Evolutionary conservation across 2,797 vertebrate genomes (phyloP).

Genomic region (Hydrolagus colliei): DNA sequence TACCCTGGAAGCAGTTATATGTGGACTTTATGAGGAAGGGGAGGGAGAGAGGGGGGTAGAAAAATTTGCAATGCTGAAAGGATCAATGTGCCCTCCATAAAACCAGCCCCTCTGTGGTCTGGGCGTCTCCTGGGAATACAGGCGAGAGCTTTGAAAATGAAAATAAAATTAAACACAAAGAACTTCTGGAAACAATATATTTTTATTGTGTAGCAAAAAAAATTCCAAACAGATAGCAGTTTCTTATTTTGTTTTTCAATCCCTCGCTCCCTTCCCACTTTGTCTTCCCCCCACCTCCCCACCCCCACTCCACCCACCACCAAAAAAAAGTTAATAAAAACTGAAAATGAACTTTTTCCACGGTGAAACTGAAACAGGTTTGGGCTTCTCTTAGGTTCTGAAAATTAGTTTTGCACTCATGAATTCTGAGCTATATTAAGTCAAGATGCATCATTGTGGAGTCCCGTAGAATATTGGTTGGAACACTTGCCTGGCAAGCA

Average conservation of each 20-base stretch:
- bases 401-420: no score
- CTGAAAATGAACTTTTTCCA: neutral
- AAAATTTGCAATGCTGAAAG: neutral
- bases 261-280: no score
- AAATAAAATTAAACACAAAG: neutral
- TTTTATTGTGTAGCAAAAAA: neutral
- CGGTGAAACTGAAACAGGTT: neutral
- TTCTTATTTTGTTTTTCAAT: no score
- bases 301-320: neutral
- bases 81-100: neutral
- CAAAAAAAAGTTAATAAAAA: slow-evolving; percentile 9
- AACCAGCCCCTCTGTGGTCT: neutral
- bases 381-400: no score
- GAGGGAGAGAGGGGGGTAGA: neutral
- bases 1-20: neutral
- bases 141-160: neutral
- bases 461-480: no score
- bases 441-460: no score
- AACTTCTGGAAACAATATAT: neutral
- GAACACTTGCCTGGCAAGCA: no score
- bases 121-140: neutral
- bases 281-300: no score
- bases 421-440: no score
- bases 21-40: neutral
- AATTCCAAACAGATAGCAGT: neutral